Base-by-base conservation (phyloP, 1,140 invertebrate species). In the Nephila pilipes region DNA sequence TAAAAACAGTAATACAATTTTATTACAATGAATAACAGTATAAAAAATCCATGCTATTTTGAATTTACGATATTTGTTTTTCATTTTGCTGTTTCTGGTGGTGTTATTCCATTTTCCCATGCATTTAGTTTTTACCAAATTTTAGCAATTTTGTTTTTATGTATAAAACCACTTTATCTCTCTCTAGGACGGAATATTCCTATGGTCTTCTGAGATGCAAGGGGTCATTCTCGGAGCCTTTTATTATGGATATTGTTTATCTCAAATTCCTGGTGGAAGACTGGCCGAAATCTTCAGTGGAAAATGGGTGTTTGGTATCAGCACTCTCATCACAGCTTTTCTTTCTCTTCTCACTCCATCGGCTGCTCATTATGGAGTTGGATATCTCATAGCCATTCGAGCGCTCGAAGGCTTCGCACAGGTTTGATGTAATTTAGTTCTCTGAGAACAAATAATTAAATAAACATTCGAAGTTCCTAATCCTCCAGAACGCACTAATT, bases 391-490 rank as follows among this genome's bases (percentile, higher is more conserved):
- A 32, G 96, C 96, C 2, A 96, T 98, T 0, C 96, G 98, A 94
- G 97, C 99, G 22, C 95, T 99, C 36, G 98, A 98, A 96, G 98
- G 98, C 85, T 95, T 99, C 55, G 98, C 97, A 95, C 98, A 99
- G 96, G 98, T 98, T 98, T 1, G 98, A 32, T 4, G 38, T 4
- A 46, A 46, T 8, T 8, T 46, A 46, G 20, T 16, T 16, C 57
- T 18, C 1, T 58, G 3, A 5, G 12, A 5, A 16, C 12, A 58
- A 1, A 58, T 58, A 58, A 55, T 14, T 14, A 55, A 8, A 8
- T 55, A 8, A 55, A n/a, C n/a, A n/a, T n/a, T n/a, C n/a, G n/a
- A n/a, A n/a, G n/a, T n/a, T n/a, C n/a, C n/a, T n/a, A n/a, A n/a
- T n/a, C n/a, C n/a, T n/a, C n/a, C n/a, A n/a, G n/a, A n/a, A n/a